Conservation (phyloP, 2,888 invertebrate genomes). For the Yponomeuta malinellus region DNA sequence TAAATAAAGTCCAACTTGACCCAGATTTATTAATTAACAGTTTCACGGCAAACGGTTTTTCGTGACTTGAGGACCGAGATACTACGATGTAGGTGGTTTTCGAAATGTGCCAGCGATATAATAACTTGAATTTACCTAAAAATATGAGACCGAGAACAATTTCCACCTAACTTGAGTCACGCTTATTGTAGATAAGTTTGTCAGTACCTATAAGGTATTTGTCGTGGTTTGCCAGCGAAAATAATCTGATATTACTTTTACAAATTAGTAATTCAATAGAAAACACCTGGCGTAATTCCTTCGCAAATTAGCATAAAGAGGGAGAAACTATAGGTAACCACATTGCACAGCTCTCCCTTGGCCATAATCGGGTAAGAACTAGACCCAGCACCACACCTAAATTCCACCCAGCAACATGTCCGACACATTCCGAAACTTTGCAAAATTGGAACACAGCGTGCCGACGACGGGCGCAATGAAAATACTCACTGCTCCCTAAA, state of each 20-base stretch:
- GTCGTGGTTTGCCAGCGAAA: too few species aligned
- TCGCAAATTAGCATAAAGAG: not conserved
- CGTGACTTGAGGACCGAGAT: not conserved
- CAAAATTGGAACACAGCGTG: constrained; percentile 11
- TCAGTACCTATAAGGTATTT: not conserved
- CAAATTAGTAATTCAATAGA: too few species aligned
- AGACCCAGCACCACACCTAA: not conserved
- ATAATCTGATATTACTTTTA: too few species aligned
- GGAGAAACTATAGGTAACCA: not conserved
- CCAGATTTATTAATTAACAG: constrained; percentile 6
- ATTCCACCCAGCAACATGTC: not conserved
- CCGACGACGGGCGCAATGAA: not conserved
- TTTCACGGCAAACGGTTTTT: constrained; percentile 1
- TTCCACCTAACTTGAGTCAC: not conserved
- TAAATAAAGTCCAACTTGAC: not conserved
- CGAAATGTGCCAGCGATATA: not conserved
- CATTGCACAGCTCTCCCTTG: not conserved
- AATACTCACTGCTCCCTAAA: constrained; percentile 35
- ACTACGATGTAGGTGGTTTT: not conserved
- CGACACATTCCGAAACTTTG: not conserved
- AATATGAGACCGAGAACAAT: not conserved
- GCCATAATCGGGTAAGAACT: not conserved
- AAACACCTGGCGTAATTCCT: too few species aligned
- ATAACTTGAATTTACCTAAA: not conserved
- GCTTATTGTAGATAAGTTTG: not conserved